These are phyloP conservation scores for Chaetura pelagica DNA, from an alignment of 2,113 vertebrate genomes.

Conservation along the genomic window DNA sequence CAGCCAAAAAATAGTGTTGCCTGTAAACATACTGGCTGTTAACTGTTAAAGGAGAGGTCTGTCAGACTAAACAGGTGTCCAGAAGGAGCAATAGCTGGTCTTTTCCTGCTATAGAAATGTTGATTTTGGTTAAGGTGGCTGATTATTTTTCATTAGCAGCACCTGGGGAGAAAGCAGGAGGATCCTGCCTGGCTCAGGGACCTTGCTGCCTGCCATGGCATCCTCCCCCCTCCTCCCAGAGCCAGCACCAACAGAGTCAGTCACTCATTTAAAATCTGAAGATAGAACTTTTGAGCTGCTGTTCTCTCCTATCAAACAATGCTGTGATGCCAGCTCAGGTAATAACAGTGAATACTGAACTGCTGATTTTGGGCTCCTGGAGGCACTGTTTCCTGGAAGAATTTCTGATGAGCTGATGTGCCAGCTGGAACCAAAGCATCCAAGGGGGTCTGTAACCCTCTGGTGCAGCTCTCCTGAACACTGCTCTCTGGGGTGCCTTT, in stretches of 20 bases:
- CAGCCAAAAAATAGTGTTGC: not conserved
- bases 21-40: not conserved
- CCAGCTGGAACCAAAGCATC: not conserved
- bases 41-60: not conserved
- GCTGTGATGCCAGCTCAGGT: not conserved
- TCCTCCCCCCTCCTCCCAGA: not conserved
- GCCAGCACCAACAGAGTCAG: accelerated
- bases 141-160: not conserved
- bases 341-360: not conserved
- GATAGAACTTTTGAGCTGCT: not conserved
- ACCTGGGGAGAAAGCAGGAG: not conserved
- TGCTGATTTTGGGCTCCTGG: not conserved
- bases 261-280: too few species aligned
- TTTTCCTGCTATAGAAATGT: not conserved
- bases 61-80: not conserved
- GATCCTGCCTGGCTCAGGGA: not conserved
- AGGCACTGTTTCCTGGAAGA: not conserved
- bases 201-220: not conserved
- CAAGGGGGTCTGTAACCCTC: too few species aligned
- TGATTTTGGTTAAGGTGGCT: not conserved
- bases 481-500: not conserved
- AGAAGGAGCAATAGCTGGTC: not conserved
- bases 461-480: not conserved
- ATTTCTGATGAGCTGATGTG: not conserved
- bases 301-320: not conserved